Evolutionary conservation across 2,113 vertebrate species (phyloP).

Genomic region (Rhineura floridana): DNA sequence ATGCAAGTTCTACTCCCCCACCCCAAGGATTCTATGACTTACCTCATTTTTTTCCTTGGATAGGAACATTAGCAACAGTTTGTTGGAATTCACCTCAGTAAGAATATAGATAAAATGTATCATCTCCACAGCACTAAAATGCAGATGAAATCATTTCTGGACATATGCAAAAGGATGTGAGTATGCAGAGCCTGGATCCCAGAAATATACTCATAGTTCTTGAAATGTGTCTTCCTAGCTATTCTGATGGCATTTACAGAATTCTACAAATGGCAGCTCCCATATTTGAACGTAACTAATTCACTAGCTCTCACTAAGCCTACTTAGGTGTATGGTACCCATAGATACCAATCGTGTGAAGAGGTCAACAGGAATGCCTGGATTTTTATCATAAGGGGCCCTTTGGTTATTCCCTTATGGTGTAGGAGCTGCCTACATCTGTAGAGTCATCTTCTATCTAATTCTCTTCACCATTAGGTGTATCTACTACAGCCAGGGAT

Average conservation of each 20-base stretch:
- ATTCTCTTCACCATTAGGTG: background rate
- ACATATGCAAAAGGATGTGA: background rate
- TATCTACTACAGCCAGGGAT: background rate
- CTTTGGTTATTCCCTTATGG: background rate
- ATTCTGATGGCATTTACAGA: background rate
- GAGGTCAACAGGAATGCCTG: too few species aligned
- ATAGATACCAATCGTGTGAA: background rate
- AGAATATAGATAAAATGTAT: background rate
- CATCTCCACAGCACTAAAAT: background rate
- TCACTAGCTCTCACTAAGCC: background rate
- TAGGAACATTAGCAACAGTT: background rate
- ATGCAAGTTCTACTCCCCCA: background rate
- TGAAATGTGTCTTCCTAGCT: background rate
- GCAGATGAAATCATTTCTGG: background rate
- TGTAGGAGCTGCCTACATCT: rapidly evolving
- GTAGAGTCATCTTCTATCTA: background rate
- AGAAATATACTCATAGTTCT: background rate
- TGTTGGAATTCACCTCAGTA: background rate
- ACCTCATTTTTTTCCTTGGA: background rate
- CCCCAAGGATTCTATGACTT: background rate
- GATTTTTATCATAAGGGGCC: too few species aligned
- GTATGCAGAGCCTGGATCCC: background rate
- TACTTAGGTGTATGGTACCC: background rate
- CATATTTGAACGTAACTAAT: too few species aligned
- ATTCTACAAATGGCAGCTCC: too few species aligned